Conservation (phyloP, 2,888 invertebrate species). For the Diloba caeruleocephala region DNA sequence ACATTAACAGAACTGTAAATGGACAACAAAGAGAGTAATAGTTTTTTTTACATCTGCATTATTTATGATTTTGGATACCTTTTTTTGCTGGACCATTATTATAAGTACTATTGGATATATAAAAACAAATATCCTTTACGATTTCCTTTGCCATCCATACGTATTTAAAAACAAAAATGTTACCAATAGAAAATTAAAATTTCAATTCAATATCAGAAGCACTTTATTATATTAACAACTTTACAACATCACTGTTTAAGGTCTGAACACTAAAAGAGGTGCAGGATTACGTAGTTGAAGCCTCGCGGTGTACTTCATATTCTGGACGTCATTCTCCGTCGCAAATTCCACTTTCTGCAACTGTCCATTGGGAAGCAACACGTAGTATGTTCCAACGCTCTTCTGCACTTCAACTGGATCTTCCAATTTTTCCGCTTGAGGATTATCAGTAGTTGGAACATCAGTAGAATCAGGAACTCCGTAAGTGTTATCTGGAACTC, state of each 20-base stretch:
- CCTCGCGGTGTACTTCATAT: conserved; percentile 90
- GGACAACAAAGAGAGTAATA: no score
- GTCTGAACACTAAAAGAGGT: conserved; percentile 72
- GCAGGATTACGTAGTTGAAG: conserved; percentile 85
- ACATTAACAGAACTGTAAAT: no score
- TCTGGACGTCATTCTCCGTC: conserved; percentile 83
- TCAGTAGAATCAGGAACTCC: conserved; percentile 71
- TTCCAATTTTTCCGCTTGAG: conserved; percentile 74
- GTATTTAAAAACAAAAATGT: background rate
- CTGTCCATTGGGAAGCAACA: conserved; percentile 90
- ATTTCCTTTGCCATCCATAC: no score
- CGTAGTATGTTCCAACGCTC: conserved; percentile 90
- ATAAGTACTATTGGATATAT: no score
- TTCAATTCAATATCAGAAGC: conserved; percentile 9
- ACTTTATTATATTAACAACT: conserved; percentile 30
- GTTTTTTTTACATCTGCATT: no score
- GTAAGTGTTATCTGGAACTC: conserved; percentile 73
- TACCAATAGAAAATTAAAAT: conserved; percentile 1
- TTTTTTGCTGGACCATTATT: background rate
- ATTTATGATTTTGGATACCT: background rate
- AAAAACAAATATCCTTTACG: no score
- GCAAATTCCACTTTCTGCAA: conserved; percentile 90
- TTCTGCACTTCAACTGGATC: conserved; percentile 80
- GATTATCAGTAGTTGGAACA: conserved; percentile 75
- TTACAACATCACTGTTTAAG: conserved; percentile 54